Conservation (phyloP, 2,888 invertebrate species). For the Melinaea marsaeus region DNA sequence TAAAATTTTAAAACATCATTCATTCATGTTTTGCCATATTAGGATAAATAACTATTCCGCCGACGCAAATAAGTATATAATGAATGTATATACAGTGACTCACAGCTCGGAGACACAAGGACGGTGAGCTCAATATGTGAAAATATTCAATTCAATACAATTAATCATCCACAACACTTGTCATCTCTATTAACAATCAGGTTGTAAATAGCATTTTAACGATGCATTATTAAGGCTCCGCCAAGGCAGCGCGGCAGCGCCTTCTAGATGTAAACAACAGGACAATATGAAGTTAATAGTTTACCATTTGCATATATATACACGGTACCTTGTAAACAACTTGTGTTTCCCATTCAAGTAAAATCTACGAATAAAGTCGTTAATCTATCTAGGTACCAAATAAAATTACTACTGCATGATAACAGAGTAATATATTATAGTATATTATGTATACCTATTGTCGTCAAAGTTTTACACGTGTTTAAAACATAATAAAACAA, state of each 20-base stretch:
- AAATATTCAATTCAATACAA: conserved; percentile 54
- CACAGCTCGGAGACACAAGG: conserved; percentile 67
- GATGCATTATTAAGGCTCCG: conserved; percentile 10
- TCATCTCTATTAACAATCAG: conserved; percentile 27
- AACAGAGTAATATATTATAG: too few relatives aligned
- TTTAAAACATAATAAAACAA: too few relatives aligned
- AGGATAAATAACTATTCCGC: conserved; percentile 63
- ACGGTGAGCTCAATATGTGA: conserved; percentile 56
- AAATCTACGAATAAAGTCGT: too few relatives aligned
- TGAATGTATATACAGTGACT: conserved; percentile 67
- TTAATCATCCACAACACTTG: conserved; percentile 51
- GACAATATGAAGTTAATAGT: not conserved
- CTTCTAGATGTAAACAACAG: conserved; percentile 7
- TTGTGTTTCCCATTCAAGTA: too few relatives aligned
- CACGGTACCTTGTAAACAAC: too few relatives aligned
- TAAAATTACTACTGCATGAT: too few relatives aligned
- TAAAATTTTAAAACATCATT: conserved; percentile 19
- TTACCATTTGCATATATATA: too few relatives aligned
- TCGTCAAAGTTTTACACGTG: too few relatives aligned
- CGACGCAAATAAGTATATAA: conserved; percentile 48
- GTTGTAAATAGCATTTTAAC: conserved; percentile 20
- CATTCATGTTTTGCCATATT: conserved; percentile 41
- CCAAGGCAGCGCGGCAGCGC: not conserved
- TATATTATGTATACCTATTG: too few relatives aligned
- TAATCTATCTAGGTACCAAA: too few relatives aligned